Evolutionary conservation across 2,113 vertebrate genomes (phyloP).

Genomic region (Mastomys natalensis): DNA sequence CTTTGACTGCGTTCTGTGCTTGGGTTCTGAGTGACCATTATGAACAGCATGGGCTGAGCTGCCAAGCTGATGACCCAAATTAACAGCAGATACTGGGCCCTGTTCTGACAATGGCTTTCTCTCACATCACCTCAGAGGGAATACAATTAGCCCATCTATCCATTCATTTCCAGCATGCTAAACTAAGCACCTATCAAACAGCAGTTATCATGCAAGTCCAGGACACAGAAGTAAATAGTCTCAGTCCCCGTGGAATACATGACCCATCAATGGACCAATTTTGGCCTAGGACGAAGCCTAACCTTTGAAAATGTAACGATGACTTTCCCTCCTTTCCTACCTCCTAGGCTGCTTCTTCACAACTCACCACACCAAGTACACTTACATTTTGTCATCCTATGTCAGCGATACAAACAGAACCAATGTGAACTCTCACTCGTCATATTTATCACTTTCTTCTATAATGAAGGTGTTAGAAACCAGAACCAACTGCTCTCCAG

Average conservation of each 20-base stretch:
- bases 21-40: neutral
- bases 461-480: conserved; percentile 30
- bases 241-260: neutral
- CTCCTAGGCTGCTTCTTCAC: neutral
- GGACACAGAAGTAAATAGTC: neutral
- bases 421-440: neutral
- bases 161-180: neutral
- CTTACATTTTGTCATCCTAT: neutral
- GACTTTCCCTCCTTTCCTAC: neutral
- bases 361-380: neutral
- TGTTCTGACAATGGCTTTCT: neutral
- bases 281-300: neutral
- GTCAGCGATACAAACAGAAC: neutral
- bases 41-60: neutral
- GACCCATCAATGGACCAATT: neutral
- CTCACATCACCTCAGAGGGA: neutral
- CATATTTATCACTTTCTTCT: neutral
- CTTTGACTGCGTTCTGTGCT: neutral
- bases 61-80: neutral
- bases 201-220: neutral
- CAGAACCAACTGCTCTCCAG: conserved; percentile 26
- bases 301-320: neutral
- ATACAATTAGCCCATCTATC: neutral
- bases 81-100: neutral
- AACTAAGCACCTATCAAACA: neutral